Conservation (phyloP, 2,888 invertebrate species). For the Chymomyza amoena region DNA sequence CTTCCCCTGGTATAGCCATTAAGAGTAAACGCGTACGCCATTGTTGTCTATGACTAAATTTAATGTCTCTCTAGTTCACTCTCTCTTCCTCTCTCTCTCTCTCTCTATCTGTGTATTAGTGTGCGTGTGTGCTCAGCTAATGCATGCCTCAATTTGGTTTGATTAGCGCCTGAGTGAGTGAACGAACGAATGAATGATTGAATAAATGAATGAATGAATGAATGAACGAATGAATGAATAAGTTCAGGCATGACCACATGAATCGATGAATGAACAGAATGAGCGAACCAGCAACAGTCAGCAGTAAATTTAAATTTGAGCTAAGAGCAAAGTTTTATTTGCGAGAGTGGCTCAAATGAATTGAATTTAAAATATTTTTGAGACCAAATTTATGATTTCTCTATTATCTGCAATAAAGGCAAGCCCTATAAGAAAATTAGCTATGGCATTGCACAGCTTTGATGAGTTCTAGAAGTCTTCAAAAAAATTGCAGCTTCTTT, state of each 20-base stretch:
- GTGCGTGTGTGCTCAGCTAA: conserved; percentile 35
- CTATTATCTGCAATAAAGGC: too few species aligned
- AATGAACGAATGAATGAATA: conserved; percentile 11
- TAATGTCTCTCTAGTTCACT: neutral
- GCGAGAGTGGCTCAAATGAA: too few species aligned
- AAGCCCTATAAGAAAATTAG: too few species aligned
- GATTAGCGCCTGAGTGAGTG: conserved; percentile 55
- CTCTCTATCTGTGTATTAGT: conserved; percentile 9
- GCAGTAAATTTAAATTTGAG: conserved; percentile 49
- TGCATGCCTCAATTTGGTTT: conserved; percentile 54
- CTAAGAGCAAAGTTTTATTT: conserved; percentile 37
- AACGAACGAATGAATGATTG: conserved; percentile 16
- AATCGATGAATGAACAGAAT: neutral
- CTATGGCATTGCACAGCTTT: too few species aligned
- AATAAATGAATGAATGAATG: too few species aligned
- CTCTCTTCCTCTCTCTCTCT: too few species aligned
- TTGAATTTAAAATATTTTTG: too few species aligned
- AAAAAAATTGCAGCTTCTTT: too few species aligned
- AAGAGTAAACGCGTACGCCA: conserved; percentile 48
- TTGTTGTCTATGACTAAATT: conserved; percentile 26
- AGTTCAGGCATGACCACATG: conserved; percentile 8
- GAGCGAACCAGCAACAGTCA: neutral
- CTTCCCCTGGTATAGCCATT: conserved; percentile 22
- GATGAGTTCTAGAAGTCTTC: too few species aligned
- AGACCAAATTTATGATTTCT: too few species aligned